A percentile compares a stretch with the other conserved stretches of the same genome.
Evolutionary conservation across 1,140 invertebrate species (phyloP).

Genomic region (Marisa cornuarietis): DNA sequence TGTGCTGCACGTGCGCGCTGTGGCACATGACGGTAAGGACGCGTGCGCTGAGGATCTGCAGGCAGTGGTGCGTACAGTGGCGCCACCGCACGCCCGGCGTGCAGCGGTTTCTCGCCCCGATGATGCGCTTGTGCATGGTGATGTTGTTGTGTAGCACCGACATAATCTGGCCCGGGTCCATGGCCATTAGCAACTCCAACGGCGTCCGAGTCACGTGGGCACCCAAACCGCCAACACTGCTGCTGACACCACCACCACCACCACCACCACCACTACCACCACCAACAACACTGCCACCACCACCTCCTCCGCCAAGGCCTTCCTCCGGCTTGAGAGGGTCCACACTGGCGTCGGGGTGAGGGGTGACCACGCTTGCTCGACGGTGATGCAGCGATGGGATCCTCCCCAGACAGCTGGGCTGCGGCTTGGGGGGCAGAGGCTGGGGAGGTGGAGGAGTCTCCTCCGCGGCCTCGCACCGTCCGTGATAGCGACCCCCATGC

Average conservation of each 20-base stretch:
- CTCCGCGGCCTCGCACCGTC: not conserved
- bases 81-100: slow-evolving; percentile 72
- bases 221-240: not conserved
- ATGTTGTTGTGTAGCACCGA: slow-evolving; percentile 77
- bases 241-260: slow-evolving; percentile 1
- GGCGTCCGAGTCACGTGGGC: slow-evolving; percentile 44
- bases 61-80: slow-evolving; percentile 76
- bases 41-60: slow-evolving; percentile 75
- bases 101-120: slow-evolving; percentile 73
- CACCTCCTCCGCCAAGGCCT: not conserved
- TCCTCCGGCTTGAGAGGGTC: slow-evolving; percentile 12
- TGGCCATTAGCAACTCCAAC: slow-evolving; percentile 67
- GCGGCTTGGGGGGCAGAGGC: not conserved
- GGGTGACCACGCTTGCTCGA: slow-evolving; percentile 27
- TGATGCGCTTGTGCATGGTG: slow-evolving; percentile 77
- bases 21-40: slow-evolving; percentile 75
- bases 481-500: not conserved
- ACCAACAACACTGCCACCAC: not conserved
- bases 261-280: not conserved
- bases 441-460: not conserved
- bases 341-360: slow-evolving; percentile 28
- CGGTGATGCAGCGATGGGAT: slow-evolving; percentile 38
- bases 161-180: slow-evolving; percentile 70
- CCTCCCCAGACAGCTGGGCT: slow-evolving; percentile 29
- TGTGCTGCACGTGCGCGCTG: slow-evolving; percentile 68